A percentile compares a stretch with the other conserved stretches of the same genome.
phyloP scores from a whole-genome alignment of 1,140 invertebrate genomes.

The Atta cephalotes region DNA sequence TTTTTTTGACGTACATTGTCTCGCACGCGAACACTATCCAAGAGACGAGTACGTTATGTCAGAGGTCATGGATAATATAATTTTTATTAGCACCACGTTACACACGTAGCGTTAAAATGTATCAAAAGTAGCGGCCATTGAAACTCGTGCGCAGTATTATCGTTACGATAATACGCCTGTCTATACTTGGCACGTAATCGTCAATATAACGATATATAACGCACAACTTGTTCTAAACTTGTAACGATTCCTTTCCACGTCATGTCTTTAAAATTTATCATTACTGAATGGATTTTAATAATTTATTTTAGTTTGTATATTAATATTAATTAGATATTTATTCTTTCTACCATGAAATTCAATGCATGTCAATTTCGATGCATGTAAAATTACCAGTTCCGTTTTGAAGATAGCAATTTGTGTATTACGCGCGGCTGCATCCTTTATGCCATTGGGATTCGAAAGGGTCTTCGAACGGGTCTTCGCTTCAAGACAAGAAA shows the following conservation, averaged over 20 bases:
- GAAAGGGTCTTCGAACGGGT: constrained; percentile 49
- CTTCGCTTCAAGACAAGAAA: constrained; percentile 62
- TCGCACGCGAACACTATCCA: constrained; percentile 42
- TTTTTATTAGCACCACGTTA: constrained; percentile 37
- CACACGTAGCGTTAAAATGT: constrained; percentile 16
- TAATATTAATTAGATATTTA: background rate
- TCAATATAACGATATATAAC: background rate
- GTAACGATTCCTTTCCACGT: background rate
- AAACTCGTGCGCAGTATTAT: background rate
- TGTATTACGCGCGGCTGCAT: constrained; percentile 33
- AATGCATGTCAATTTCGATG: background rate
- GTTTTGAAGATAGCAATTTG: constrained; percentile 43
- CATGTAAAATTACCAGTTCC: constrained; percentile 7
- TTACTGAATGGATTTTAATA: background rate
- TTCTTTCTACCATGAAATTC: background rate
- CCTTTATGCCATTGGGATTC: constrained; percentile 66
- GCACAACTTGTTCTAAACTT: background rate
- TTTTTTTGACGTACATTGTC: constrained; percentile 35
- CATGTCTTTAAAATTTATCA: background rate
- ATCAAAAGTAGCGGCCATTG: background rate
- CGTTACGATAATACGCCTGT: background rate
- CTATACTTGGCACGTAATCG: background rate
- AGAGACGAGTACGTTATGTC: constrained; percentile 40
- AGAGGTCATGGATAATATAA: constrained; percentile 40
- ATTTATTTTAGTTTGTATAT: background rate